Evolutionary conservation across 2,113 vertebrate genomes (phyloP).

Genomic region (Lampris megalopsis): DNA sequence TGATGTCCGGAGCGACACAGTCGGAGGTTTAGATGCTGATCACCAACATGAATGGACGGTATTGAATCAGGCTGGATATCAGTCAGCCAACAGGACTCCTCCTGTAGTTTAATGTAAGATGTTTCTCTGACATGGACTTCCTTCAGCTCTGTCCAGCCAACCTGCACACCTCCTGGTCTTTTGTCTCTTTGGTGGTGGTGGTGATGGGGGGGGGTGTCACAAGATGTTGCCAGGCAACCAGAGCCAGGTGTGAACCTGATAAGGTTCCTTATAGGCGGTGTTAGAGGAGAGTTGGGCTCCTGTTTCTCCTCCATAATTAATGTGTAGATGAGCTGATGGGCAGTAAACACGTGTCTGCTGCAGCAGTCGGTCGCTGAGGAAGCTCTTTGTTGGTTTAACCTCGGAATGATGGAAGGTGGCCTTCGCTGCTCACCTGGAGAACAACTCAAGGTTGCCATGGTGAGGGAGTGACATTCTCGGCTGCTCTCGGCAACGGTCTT

Average conservation of each 20-base stretch:
- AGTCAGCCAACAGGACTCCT: too few species aligned
- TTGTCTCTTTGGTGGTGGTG: conserved; percentile 30
- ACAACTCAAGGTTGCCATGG: conserved; percentile 60
- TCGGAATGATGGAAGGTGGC: conserved; percentile 25
- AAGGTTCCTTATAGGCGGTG: background rate
- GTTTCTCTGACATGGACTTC: too few species aligned
- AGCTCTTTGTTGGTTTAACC: conserved; percentile 52
- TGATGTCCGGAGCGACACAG: too few species aligned
- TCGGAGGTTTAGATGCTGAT: too few species aligned
- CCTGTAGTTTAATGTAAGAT: too few species aligned
- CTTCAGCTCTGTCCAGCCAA: too few species aligned
- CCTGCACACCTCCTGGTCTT: background rate
- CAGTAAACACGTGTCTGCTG: too few species aligned
- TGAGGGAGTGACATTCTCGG: conserved; percentile 55
- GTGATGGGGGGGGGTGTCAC: background rate
- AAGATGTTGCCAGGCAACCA: conserved; percentile 44
- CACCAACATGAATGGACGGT: too few species aligned
- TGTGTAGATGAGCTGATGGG: conserved; percentile 22
- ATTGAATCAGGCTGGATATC: too few species aligned
- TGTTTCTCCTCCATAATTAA: conserved; percentile 70
- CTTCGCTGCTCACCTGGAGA: conserved; percentile 63
- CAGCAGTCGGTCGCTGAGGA: too few species aligned
- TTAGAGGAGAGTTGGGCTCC: conserved; percentile 12
- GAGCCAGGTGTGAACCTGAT: background rate
- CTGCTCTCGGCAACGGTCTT: conserved; percentile 46